phyloP scores from a whole-genome alignment of 2,113 vertebrate species.

The Ceuthmochares aereus region DNA sequence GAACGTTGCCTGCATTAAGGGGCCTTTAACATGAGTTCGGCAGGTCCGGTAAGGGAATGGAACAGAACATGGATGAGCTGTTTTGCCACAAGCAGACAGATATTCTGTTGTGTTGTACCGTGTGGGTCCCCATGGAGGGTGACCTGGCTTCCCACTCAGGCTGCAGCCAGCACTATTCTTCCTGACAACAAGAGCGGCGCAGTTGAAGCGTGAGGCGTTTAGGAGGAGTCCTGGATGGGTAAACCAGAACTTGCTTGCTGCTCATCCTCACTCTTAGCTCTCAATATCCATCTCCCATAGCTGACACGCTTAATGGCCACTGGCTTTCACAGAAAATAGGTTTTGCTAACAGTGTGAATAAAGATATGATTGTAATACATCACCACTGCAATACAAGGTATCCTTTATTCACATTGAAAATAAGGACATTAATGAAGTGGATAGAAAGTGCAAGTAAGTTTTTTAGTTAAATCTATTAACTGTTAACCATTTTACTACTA shows the following conservation, averaged over 20 bases:
- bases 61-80: not conserved
- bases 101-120: fast-evolving
- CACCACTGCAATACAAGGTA: not conserved
- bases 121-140: fast-evolving
- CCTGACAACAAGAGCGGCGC: not conserved
- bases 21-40: not conserved
- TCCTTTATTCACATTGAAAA: not conserved
- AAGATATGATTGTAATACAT: not conserved
- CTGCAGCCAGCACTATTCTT: not conserved
- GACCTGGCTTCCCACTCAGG: not conserved
- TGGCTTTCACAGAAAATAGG: fast-evolving
- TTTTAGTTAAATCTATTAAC: not conserved
- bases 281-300: not conserved
- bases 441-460: not conserved
- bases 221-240: not conserved
- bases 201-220: not conserved
- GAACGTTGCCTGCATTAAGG: not conserved
- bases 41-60: not conserved
- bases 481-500: not conserved
- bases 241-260: not conserved
- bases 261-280: not conserved
- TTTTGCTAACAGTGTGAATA: not conserved
- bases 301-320: fast-evolving
- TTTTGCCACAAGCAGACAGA: not conserved
- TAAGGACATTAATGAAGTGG: not conserved